A percentile compares a stretch with the other conserved stretches of the same genome.
These are phyloP conservation scores for Drosophila asahinai DNA, from an alignment of 1,140 invertebrate genomes.

Conservation along the genomic window DNA sequence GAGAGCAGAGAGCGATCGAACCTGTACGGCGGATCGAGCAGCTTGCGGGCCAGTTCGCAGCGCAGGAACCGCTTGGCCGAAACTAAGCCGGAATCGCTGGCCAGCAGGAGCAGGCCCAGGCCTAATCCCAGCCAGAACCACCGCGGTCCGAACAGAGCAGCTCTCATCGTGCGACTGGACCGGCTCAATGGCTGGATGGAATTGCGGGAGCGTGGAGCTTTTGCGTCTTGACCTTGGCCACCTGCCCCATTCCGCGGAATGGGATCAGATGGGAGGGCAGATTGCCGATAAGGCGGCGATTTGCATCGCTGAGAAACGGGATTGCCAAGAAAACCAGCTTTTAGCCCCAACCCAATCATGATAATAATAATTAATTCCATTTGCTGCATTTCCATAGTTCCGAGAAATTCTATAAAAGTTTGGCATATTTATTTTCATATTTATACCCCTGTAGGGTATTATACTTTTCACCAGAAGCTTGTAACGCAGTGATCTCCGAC, in stretches of 20 bases:
- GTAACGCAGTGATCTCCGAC: no score
- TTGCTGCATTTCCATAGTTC: no score
- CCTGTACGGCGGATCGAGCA: constrained; percentile 47
- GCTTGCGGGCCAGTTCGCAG: constrained; percentile 64
- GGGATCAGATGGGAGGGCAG: constrained; percentile 25
- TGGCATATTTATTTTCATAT: no score
- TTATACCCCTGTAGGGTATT: no score
- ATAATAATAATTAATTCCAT: no score
- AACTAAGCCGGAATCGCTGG: constrained; percentile 1
- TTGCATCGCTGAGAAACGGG: no score
- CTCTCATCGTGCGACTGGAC: constrained; percentile 63
- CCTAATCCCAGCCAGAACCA: constrained; percentile 35
- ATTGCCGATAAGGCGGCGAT: background rate
- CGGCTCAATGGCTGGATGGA: background rate
- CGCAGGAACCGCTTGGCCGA: constrained; percentile 55
- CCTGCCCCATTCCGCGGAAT: background rate
- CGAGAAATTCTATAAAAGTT: no score
- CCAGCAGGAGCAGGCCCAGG: constrained; percentile 18
- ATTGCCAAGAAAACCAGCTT: no score
- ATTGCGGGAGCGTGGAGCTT: background rate
- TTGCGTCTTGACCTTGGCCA: constrained; percentile 26
- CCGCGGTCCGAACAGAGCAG: constrained; percentile 31
- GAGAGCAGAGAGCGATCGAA: constrained; percentile 66
- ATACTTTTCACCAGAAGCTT: no score
- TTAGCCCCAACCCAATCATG: no score